Evolutionary conservation across 2,113 vertebrate genomes (phyloP).

Genomic region (Stegastes partitus): DNA sequence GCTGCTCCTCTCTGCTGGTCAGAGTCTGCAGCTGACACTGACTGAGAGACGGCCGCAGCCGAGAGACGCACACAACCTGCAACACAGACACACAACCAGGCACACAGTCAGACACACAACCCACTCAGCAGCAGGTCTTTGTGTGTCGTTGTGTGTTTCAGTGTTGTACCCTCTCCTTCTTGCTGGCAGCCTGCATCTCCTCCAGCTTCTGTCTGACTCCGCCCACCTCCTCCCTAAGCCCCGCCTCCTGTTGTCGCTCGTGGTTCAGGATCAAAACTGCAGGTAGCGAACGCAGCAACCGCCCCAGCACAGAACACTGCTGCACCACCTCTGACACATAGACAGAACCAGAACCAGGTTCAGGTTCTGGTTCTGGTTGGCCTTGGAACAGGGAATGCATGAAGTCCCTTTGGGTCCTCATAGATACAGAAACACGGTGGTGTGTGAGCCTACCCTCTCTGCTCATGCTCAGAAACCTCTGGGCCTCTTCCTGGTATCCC

Average conservation of each 20-base stretch:
- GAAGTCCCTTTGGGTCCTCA: too few species aligned
- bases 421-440: neutral
- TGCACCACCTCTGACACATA: conserved; percentile 56
- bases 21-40: conserved; percentile 27
- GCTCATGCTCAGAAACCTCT: conserved; percentile 50
- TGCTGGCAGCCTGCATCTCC: conserved; percentile 36
- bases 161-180: conserved; percentile 57
- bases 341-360: neutral
- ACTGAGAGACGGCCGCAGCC: conserved; percentile 45
- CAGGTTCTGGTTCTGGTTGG: too few species aligned
- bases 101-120: too few species aligned
- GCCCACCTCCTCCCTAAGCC: conserved; percentile 39
- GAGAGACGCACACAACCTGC: neutral
- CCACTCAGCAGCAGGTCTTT: too few species aligned
- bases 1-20: conserved; percentile 45
- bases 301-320: conserved; percentile 46
- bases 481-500: conserved; percentile 68
- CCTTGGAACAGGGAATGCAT: too few species aligned
- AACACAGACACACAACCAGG: neutral
- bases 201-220: conserved; percentile 45
- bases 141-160: neutral
- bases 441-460: conserved; percentile 51
- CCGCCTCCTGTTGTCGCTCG: conserved; percentile 34
- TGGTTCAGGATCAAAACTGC: conserved; percentile 42
- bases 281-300: conserved; percentile 46